A percentile compares a stretch with the other conserved stretches of the same genome.
Evolutionary conservation across 30 jellyfish, hydroid and myxozoan genomes (phyloP).

Genomic region (Hydra vulgaris): DNA sequence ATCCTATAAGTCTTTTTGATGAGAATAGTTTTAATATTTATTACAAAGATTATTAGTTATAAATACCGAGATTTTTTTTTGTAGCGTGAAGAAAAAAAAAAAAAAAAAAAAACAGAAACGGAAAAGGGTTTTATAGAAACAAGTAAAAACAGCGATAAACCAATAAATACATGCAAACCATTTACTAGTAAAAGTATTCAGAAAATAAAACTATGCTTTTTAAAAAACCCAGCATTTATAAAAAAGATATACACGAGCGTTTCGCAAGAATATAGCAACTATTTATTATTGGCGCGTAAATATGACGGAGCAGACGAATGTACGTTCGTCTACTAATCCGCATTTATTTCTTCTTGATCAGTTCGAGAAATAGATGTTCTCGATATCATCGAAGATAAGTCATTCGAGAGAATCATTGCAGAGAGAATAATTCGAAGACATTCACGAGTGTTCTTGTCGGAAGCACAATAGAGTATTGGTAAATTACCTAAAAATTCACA

Average conservation of each 20-base stretch:
- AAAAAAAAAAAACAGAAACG: no score
- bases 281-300: neutral
- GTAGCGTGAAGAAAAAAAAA: no score
- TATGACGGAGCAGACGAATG: neutral
- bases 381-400: conserved; percentile 1
- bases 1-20: no score
- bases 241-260: neutral
- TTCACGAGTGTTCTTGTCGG: conserved; percentile 55
- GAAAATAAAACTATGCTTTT: neutral
- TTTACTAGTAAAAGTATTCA: neutral
- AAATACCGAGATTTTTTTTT: no score
- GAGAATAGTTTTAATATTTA: no score
- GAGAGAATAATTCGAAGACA: conserved; percentile 49
- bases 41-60: no score
- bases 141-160: no score
- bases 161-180: no score
- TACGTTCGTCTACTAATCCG: neutral
- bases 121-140: no score
- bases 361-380: conserved; percentile 22
- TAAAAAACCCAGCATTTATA: neutral
- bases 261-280: neutral
- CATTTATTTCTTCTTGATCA: conserved; percentile 20
- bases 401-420: conserved; percentile 49
- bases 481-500: conserved; percentile 28
- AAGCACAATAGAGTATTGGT: conserved; percentile 72